Conservation (phyloP, 2,113 vertebrate genomes). For the Chitala chitala region DNA sequence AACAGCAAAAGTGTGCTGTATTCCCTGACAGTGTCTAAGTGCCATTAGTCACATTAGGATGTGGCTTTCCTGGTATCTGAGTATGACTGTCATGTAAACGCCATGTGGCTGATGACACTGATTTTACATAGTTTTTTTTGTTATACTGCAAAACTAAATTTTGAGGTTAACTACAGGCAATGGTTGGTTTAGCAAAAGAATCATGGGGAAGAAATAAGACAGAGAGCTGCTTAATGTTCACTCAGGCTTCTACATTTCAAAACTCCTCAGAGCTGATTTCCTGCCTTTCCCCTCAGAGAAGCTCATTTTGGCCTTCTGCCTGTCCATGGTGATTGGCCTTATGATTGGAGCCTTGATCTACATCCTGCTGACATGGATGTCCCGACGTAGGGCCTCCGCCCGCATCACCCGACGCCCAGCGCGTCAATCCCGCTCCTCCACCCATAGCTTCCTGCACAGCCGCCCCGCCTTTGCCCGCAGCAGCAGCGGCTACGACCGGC, state of each 20-base stretch:
- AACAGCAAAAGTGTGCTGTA: no score
- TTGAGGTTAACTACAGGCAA: no score
- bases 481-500: constrained; percentile 80
- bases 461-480: constrained; percentile 81
- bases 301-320: constrained; percentile 83
- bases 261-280: neutral
- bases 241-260: neutral
- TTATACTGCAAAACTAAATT: no score
- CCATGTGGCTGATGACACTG: no score
- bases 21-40: no score
- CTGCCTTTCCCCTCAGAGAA: constrained; percentile 63
- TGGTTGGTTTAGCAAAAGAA: no score
- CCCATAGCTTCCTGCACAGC: constrained; percentile 48
- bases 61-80: no score
- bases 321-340: constrained; percentile 83
- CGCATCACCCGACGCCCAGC: constrained; percentile 77
- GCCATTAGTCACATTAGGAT: no score
- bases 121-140: no score
- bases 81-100: no score
- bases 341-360: constrained; percentile 82
- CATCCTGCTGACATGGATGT: constrained; percentile 74
- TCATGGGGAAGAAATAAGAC: no score
- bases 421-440: constrained; percentile 53
- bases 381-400: constrained; percentile 78
- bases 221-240: neutral